Evolutionary conservation across 1,140 invertebrate species (phyloP).

Genomic region (Plutomurus gul): DNA sequence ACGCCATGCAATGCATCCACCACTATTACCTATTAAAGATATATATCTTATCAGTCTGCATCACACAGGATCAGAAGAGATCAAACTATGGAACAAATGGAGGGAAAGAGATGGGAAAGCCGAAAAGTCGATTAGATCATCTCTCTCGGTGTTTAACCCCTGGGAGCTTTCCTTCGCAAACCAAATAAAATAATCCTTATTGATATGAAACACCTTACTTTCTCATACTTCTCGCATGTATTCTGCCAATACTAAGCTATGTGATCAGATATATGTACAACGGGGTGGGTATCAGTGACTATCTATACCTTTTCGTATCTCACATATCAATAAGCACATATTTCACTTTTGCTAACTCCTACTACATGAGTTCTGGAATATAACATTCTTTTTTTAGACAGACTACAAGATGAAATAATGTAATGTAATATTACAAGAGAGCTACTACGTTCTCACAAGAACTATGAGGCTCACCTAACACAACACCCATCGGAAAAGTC

Average conservation of each 20-base stretch:
- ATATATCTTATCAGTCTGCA: neutral
- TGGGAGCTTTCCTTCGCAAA: slow-evolving; percentile 37
- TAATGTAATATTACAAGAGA: neutral
- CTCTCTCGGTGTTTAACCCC: slow-evolving; percentile 35
- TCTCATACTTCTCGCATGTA: slow-evolving; percentile 33
- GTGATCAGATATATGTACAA: too few relatives aligned
- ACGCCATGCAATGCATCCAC: too few relatives aligned
- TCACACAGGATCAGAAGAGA: neutral
- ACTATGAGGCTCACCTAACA: neutral
- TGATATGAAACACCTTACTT: slow-evolving; percentile 46
- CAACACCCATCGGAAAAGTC: slow-evolving; percentile 12
- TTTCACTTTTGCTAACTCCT: neutral
- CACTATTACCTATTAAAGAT: neutral
- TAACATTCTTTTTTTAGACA: too few relatives aligned
- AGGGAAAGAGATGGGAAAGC: slow-evolving; percentile 18
- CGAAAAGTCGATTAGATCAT: slow-evolving; percentile 44
- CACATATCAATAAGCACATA: neutral
- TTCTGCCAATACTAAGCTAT: neutral
- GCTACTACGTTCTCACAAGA: neutral
- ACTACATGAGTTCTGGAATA: too few relatives aligned
- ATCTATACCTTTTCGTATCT: too few relatives aligned
- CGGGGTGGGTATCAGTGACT: too few relatives aligned
- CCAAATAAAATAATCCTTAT: slow-evolving; percentile 49
- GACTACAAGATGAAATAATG: neutral
- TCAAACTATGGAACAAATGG: slow-evolving; percentile 2